phyloP scores from a whole-genome alignment of 2,113 vertebrate species.

The Polypterus bichir region DNA sequence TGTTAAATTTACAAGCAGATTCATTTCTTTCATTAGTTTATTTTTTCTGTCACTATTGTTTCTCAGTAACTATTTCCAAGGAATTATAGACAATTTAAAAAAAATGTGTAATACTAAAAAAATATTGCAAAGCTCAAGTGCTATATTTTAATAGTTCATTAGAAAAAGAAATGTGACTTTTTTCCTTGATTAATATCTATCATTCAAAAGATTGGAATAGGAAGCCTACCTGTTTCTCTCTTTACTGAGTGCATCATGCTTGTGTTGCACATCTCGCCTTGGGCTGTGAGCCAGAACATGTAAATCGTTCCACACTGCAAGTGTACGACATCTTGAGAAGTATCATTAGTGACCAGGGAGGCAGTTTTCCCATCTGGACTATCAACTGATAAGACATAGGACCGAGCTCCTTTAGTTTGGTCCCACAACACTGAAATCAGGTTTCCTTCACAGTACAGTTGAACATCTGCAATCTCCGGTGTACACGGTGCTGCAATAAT shows the following conservation, averaged over 20 bases:
- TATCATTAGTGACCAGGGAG: constrained; percentile 21
- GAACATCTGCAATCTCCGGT: constrained; percentile 26
- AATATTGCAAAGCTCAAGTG: too few species aligned
- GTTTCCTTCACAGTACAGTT: constrained; percentile 32
- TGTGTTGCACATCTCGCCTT: constrained; percentile 39
- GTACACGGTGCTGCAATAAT: constrained; percentile 43
- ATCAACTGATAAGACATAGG: constrained; percentile 30
- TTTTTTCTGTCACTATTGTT: too few species aligned
- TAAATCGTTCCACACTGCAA: constrained; percentile 35
- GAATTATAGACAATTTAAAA: too few species aligned
- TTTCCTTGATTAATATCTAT: too few species aligned
- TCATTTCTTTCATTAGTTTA: too few species aligned
- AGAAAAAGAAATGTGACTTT: too few species aligned
- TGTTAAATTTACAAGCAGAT: too few species aligned
- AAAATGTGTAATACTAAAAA: too few species aligned
- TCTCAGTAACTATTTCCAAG: too few species aligned
- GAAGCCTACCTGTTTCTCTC: constrained; percentile 37
- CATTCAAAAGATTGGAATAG: too few species aligned
- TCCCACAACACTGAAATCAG: constrained; percentile 44
- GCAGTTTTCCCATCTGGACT: constrained; percentile 7
- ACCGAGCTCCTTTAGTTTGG: constrained; percentile 22
- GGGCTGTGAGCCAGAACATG: constrained; percentile 21
- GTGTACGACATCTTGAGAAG: constrained; percentile 22
- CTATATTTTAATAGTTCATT: too few species aligned
- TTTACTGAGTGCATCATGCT: constrained; percentile 19